Conservation (phyloP, 2,113 vertebrate genomes). For the Choloepus hoffmanni region DNA sequence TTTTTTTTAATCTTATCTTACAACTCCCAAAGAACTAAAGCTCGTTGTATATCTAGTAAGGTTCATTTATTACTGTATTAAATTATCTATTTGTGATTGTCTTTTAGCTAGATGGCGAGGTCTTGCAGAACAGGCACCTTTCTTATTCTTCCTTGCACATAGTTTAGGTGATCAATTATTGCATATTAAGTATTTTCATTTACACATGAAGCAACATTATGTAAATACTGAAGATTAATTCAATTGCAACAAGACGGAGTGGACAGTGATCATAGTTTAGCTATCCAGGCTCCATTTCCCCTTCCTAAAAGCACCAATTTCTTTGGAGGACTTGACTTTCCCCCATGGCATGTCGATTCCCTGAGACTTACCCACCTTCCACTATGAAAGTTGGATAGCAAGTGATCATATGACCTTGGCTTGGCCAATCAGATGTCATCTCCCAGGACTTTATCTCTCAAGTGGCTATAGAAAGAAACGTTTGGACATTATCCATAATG, state of each 20-base stretch:
- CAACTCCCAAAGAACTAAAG: neutral
- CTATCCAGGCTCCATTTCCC: neutral
- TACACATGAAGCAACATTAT: neutral
- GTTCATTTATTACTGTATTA: neutral
- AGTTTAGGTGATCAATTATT: neutral
- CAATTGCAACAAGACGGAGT: neutral
- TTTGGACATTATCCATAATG: neutral
- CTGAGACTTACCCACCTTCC: neutral
- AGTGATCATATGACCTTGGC: neutral
- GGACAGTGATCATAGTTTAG: neutral
- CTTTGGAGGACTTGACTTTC: neutral
- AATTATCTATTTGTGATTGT: neutral
- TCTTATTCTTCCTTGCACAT: neutral
- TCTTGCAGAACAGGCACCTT: neutral
- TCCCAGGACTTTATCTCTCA: neutral
- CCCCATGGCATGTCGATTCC: neutral
- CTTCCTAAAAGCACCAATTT: neutral
- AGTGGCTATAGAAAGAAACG: neutral
- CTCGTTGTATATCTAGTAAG: neutral
- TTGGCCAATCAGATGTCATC: neutral
- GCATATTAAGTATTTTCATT: neutral
- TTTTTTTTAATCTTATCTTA: neutral
- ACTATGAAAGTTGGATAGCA: neutral
- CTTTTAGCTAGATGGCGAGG: neutral
- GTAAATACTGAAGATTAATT: neutral